Percentiles rank a stretch among this genome's conserved stretches.
Evolutionary conservation across 2,113 vertebrate species (phyloP).

Genomic region (Grantiella picta): DNA sequence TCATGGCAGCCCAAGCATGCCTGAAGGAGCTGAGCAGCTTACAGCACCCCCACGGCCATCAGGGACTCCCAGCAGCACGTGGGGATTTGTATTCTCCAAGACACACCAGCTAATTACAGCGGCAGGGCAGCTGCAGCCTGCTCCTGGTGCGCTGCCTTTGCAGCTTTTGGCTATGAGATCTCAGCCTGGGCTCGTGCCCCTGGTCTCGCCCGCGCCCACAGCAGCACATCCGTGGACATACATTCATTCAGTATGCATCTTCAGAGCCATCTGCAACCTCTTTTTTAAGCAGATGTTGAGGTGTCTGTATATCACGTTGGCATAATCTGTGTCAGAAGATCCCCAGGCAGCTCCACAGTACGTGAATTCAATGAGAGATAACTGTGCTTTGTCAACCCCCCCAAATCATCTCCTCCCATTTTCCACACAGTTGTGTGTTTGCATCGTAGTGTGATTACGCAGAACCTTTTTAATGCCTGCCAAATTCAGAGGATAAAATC

Average conservation of each 20-base stretch:
- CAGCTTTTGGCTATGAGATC: neutral
- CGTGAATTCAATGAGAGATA: neutral
- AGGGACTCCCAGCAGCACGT: neutral
- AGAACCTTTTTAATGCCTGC: slow-evolving; percentile 34
- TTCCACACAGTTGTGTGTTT: slow-evolving; percentile 4
- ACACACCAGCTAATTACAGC: neutral
- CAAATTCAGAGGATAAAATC: slow-evolving; percentile 46
- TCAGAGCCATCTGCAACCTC: neutral
- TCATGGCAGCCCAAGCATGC: neutral
- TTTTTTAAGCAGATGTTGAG: neutral
- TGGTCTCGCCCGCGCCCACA: neutral
- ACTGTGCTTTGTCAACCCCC: slow-evolving; percentile 1
- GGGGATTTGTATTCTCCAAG: neutral
- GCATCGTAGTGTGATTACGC: neutral
- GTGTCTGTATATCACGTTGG: neutral
- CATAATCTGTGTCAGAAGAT: neutral
- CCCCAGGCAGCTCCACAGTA: slow-evolving; percentile 11
- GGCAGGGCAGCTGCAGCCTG: neutral
- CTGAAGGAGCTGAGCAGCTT: neutral
- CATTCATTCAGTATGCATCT: neutral
- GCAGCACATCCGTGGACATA: neutral
- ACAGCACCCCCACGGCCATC: neutral
- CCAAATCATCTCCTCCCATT: neutral
- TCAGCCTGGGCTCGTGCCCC: neutral
- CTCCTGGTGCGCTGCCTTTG: neutral